These are phyloP conservation scores for Pangasius larnaudii DNA, from an alignment of 2,797 vertebrate species.

Conservation along the genomic window DNA sequence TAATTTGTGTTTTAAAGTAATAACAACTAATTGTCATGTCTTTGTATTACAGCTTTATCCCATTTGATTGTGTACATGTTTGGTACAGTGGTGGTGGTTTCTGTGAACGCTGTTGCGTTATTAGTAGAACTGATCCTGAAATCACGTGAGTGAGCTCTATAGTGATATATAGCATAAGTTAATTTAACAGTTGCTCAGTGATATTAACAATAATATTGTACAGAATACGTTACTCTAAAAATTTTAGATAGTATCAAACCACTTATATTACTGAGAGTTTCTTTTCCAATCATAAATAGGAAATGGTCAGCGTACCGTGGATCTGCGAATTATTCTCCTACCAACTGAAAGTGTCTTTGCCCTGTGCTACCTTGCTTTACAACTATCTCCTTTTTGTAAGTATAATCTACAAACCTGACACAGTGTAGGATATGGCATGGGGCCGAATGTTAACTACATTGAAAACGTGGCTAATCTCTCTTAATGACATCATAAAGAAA, in stretches of 20 bases:
- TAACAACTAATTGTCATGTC: not conserved
- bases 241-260: too few species aligned
- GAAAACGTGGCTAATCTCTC: too few species aligned
- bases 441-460: too few species aligned
- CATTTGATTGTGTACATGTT: conserved; percentile 16
- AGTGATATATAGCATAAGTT: too few species aligned
- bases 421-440: too few species aligned
- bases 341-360: conserved; percentile 34
- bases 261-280: too few species aligned
- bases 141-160: conserved; percentile 28
- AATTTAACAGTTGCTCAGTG: too few species aligned
- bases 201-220: too few species aligned
- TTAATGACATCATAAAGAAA: too few species aligned
- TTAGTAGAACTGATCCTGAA: conserved; percentile 29
- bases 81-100: conserved; percentile 8
- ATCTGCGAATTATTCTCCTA: conserved; percentile 31
- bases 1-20: too few species aligned
- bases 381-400: conserved; percentile 10
- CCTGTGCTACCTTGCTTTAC: not conserved
- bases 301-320: not conserved
- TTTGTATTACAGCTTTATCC: conserved; percentile 4
- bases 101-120: conserved; percentile 15
- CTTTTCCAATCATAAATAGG: too few species aligned
- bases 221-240: too few species aligned
- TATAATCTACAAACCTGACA: not conserved